phyloP scores from a whole-genome alignment of 1,140 invertebrate genomes.

The Philopotamus ludificatus region DNA sequence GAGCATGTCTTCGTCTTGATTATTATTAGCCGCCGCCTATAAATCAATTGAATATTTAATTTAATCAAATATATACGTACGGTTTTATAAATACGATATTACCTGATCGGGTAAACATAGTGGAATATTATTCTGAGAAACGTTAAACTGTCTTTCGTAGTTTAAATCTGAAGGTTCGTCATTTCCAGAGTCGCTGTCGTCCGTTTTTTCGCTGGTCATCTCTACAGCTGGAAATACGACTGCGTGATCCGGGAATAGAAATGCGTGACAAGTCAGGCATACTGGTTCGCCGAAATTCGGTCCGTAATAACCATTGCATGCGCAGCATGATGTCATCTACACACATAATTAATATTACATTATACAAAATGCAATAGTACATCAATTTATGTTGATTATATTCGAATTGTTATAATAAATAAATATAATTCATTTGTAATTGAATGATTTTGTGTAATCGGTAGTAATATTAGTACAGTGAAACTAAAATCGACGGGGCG shows the following conservation, averaged over 20 bases:
- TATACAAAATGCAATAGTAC: background rate
- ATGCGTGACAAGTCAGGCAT: conserved; percentile 90
- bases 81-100: background rate
- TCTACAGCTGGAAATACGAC: conserved; percentile 60
- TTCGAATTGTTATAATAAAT: too few relatives aligned
- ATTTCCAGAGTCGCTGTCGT: conserved; percentile 90
- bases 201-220: conserved; percentile 70
- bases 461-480: too few relatives aligned
- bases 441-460: too few relatives aligned
- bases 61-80: background rate
- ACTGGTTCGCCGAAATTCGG: conserved; percentile 87
- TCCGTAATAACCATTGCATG: conserved; percentile 91
- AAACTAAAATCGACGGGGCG: too few relatives aligned
- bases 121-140: conserved; percentile 28
- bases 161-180: conserved; percentile 83
- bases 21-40: conserved; percentile 24
- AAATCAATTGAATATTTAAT: conserved; percentile 9
- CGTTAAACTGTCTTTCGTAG: conserved; percentile 46
- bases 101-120: conserved; percentile 31
- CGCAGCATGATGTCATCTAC: conserved; percentile 68
- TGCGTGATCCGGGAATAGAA: conserved; percentile 82
- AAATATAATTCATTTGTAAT: too few relatives aligned
- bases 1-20: conserved; percentile 35
- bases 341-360: conserved; percentile 46
- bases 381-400: too few relatives aligned